A percentile compares a stretch with the other conserved stretches of the same genome.
phyloP scores from a whole-genome alignment of 2,113 vertebrate genomes.

The Hiodon alosoides region DNA sequence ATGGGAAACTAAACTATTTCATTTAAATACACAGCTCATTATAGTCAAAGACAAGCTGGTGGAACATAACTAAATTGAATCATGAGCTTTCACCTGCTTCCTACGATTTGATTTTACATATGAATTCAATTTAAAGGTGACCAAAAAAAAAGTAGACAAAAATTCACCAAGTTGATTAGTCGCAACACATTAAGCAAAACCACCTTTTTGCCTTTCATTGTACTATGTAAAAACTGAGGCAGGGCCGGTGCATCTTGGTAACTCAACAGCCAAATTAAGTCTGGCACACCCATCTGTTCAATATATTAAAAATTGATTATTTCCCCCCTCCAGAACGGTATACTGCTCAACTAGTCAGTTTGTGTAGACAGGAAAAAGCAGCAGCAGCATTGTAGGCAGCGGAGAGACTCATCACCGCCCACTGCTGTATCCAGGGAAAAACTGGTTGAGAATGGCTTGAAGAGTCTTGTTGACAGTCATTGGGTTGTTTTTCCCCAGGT shows the following conservation, averaged over 20 bases:
- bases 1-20: not conserved
- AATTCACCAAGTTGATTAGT: not conserved
- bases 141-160: not conserved
- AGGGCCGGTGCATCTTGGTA: not conserved
- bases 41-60: slow-evolving; percentile 2
- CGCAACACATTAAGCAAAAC: not conserved
- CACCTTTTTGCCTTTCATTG: not conserved
- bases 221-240: not conserved
- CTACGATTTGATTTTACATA: not conserved
- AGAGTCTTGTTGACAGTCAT: slow-evolving; percentile 81
- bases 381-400: slow-evolving; percentile 16
- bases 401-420: slow-evolving; percentile 74
- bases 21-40: not conserved
- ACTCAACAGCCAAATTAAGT: slow-evolving; percentile 23
- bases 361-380: slow-evolving; percentile 15
- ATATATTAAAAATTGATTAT: slow-evolving; percentile 62
- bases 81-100: not conserved
- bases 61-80: not conserved
- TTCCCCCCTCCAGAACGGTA: slow-evolving; percentile 42
- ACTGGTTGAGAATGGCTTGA: slow-evolving; percentile 80
- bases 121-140: not conserved
- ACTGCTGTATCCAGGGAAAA: slow-evolving; percentile 92
- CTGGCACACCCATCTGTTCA: slow-evolving; percentile 46
- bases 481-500: slow-evolving; percentile 77
- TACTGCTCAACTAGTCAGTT: slow-evolving; percentile 49